Percentiles rank a stretch among this genome's conserved stretches.
These are phyloP conservation scores for Nasonovia ribisnigri DNA, from an alignment of 2,888 invertebrate genomes.

Conservation along the genomic window DNA sequence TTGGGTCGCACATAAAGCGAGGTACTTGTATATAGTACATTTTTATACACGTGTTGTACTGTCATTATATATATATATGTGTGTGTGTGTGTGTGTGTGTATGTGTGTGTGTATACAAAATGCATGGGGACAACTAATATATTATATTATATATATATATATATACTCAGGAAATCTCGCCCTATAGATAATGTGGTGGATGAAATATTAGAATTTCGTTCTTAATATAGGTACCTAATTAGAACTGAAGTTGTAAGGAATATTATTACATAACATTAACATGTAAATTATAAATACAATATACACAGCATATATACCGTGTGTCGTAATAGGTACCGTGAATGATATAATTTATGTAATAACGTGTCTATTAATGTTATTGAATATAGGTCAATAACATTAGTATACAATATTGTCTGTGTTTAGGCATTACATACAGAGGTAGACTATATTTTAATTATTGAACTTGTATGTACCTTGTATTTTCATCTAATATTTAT, in stretches of 20 bases:
- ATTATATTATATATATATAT: too few species aligned
- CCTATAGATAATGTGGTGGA: not conserved
- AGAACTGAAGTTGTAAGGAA: not conserved
- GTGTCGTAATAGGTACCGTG: not conserved
- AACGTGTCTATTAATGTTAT: not conserved
- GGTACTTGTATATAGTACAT: not conserved
- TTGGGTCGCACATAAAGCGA: not conserved
- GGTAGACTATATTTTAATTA: not conserved
- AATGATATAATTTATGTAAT: not conserved
- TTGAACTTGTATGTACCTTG: not conserved
- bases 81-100: too few species aligned
- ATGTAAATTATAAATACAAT: not conserved
- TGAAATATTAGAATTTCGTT: not conserved
- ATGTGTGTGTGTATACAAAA: not conserved
- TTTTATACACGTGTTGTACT: not conserved
- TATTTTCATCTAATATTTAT: too few species aligned
- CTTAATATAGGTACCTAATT: not conserved
- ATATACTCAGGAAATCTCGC: not conserved
- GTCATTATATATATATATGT: not conserved
- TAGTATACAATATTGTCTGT: not conserved
- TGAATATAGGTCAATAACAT: not conserved
- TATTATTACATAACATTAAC: not conserved
- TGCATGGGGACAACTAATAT: too few species aligned
- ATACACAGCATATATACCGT: not conserved
- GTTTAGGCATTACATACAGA: not conserved